Conservation (phyloP, 2,113 vertebrate species). For the Ascaphus truei region DNA sequence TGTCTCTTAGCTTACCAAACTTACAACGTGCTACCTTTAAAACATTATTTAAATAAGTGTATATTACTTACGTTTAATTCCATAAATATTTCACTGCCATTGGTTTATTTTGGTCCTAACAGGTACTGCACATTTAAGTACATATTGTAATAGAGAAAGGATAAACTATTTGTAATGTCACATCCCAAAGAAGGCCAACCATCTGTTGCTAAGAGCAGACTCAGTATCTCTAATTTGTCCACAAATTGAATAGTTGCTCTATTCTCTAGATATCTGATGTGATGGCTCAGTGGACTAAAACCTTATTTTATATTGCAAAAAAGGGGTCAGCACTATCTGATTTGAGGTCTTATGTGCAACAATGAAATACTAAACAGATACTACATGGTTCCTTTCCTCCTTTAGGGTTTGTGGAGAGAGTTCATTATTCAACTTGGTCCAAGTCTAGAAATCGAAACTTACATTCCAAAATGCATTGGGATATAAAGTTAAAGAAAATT, state of each 20-base stretch:
- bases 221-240: not conserved
- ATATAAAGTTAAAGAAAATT: slow-evolving; percentile 30
- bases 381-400: slow-evolving; percentile 16
- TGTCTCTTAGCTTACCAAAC: too few relatives aligned
- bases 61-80: too few relatives aligned
- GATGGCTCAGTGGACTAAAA: slow-evolving; percentile 26
- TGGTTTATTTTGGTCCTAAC: too few relatives aligned
- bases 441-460: slow-evolving; percentile 25
- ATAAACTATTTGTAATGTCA: not conserved
- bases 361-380: slow-evolving; percentile 31
- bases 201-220: not conserved
- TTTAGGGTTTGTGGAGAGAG: slow-evolving; percentile 20
- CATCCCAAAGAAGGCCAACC: not conserved
- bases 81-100: too few relatives aligned
- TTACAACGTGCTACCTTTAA: too few relatives aligned
- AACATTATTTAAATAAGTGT: too few relatives aligned
- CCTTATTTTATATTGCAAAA: slow-evolving; percentile 9
- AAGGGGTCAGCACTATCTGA: slow-evolving; percentile 1
- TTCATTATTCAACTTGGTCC: slow-evolving; percentile 22
- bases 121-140: too few relatives aligned
- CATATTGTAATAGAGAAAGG: too few relatives aligned
- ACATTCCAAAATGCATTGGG: slow-evolving; percentile 29
- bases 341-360: slow-evolving; percentile 15
- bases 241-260: slow-evolving; percentile 2
- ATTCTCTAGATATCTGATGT: slow-evolving; percentile 27